phyloP scores from a whole-genome alignment of 2,113 vertebrate genomes.

The Oceanodroma tethys region DNA sequence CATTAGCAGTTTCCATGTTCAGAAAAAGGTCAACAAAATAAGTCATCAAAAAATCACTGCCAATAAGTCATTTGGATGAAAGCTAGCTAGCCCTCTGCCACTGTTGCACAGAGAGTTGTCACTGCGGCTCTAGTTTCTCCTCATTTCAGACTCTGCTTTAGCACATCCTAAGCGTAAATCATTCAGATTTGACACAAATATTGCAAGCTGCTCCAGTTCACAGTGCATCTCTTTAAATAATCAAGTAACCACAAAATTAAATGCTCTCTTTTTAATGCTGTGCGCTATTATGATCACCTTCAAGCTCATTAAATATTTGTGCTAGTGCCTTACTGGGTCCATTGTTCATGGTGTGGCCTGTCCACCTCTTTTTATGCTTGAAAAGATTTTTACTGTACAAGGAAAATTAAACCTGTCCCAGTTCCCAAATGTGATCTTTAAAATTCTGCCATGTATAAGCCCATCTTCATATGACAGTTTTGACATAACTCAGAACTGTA shows the following conservation, averaged over 20 bases:
- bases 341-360: background rate
- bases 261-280: background rate
- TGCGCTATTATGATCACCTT: background rate
- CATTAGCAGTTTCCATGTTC: slow-evolving; percentile 6
- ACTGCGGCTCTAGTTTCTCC: background rate
- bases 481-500: background rate
- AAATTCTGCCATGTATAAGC: background rate
- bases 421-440: background rate
- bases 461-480: background rate
- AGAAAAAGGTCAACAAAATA: background rate
- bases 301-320: background rate
- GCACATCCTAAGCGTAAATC: background rate
- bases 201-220: background rate
- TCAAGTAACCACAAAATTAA: background rate
- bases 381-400: background rate
- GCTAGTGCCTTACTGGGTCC: background rate
- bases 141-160: background rate
- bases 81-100: background rate
- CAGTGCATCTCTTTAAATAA: background rate
- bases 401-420: slow-evolving; percentile 2
- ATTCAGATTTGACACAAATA: background rate
- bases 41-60: background rate
- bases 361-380: background rate
- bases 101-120: background rate
- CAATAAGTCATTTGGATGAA: background rate